phyloP scores from a whole-genome alignment of 2,888 invertebrate genomes.

The Liodrosophila aerea region DNA sequence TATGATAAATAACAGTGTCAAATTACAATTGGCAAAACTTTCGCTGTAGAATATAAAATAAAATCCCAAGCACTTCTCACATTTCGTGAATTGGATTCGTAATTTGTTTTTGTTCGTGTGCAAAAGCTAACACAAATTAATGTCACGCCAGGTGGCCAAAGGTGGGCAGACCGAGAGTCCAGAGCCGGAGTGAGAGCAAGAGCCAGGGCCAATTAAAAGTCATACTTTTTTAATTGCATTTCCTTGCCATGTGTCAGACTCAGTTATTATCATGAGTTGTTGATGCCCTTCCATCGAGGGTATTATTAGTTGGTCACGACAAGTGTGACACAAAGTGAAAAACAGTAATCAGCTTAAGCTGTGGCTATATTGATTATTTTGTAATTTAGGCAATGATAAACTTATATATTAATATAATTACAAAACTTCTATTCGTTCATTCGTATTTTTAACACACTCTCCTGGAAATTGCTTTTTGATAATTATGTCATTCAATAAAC shows the following conservation, averaged over 20 bases:
- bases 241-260: constrained; percentile 46
- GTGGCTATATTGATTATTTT: not conserved
- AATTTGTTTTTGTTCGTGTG: constrained; percentile 27
- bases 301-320: constrained; percentile 4
- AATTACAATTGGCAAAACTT: constrained; percentile 57
- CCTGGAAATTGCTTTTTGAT: too few relatives aligned
- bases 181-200: not conserved
- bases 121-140: constrained; percentile 53
- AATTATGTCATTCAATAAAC: too few relatives aligned
- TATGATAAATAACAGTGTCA: constrained; percentile 58
- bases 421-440: too few relatives aligned
- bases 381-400: too few relatives aligned
- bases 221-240: constrained; percentile 72
- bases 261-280: constrained; percentile 37
- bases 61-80: constrained; percentile 18
- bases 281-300: not conserved
- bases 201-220: constrained; percentile 58
- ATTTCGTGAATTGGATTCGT: constrained; percentile 24
- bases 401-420: too few relatives aligned
- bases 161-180: not conserved
- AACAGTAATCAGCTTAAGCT: not conserved
- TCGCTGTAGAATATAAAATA: constrained; percentile 28
- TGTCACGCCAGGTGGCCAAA: constrained; percentile 57
- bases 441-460: too few relatives aligned
- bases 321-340: not conserved